Conservation (phyloP, 2,113 vertebrate genomes). For the Columba janthina region DNA sequence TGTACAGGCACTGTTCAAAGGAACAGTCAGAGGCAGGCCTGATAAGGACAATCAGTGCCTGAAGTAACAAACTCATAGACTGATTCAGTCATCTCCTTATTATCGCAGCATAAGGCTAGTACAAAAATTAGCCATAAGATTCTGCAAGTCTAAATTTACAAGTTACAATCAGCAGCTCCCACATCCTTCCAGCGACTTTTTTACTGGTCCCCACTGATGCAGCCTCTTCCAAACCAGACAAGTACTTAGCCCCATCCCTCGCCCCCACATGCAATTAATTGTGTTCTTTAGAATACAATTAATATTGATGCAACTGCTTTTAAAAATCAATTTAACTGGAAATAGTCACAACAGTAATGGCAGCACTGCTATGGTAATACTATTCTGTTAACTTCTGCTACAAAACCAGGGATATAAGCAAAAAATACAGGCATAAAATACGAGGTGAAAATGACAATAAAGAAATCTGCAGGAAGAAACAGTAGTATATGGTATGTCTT, state of each 20-base stretch:
- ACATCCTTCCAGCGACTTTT: background rate
- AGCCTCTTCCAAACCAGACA: background rate
- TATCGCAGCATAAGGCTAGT: background rate
- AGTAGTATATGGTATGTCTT: background rate
- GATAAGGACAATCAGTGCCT: background rate
- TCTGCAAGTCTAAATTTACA: background rate
- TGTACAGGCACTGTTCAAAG: background rate
- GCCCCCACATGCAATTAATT: background rate
- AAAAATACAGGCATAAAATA: background rate
- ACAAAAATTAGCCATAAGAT: background rate
- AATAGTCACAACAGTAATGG: background rate
- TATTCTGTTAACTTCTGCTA: background rate
- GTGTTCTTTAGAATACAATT: background rate
- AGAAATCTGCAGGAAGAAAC: background rate
- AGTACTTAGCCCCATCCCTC: background rate
- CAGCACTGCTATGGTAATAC: background rate
- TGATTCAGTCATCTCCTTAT: background rate
- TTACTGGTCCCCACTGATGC: background rate
- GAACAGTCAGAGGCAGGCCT: background rate
- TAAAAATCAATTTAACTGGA: background rate
- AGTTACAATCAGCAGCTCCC: background rate
- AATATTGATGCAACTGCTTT: background rate
- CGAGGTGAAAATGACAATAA: background rate
- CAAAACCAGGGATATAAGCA: background rate
- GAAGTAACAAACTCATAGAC: background rate